Conservation (phyloP, 2,888 invertebrate species). For the Neria commutata region DNA sequence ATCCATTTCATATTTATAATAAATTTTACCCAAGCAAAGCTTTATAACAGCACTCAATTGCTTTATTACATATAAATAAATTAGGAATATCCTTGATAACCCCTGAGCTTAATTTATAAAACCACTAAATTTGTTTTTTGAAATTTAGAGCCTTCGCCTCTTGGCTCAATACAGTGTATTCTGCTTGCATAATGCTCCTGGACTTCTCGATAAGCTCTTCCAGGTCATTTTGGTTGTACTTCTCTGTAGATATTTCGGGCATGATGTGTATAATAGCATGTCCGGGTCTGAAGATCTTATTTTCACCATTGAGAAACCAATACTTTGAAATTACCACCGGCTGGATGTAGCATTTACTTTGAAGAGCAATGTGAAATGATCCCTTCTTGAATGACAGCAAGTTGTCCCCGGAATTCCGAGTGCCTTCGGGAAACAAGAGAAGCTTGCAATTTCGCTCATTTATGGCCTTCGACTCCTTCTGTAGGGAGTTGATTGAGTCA, state of each 20-base stretch:
- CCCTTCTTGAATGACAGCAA: conserved; percentile 94
- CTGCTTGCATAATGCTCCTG: conserved; percentile 71
- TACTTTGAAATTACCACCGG: conserved; percentile 89
- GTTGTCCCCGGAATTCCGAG: conserved; percentile 76
- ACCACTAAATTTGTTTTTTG: conserved; percentile 39
- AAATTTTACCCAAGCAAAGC: too few species aligned
- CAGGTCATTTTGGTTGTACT: conserved; percentile 69
- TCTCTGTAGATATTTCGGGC: conserved; percentile 73
- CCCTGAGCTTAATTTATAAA: too few species aligned
- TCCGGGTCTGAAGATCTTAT: conserved; percentile 73
- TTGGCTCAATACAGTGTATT: conserved; percentile 65
- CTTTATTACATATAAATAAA: not conserved
- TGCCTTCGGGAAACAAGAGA: conserved; percentile 92
- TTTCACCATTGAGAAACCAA: conserved; percentile 70
- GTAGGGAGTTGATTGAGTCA: conserved; percentile 75
- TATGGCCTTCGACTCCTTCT: conserved; percentile 73
- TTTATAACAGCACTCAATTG: not conserved
- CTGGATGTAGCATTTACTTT: conserved; percentile 82
- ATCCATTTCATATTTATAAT: too few species aligned
- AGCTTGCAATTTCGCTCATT: conserved; percentile 74
- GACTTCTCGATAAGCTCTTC: conserved; percentile 70
- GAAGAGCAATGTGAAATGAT: conserved; percentile 90
- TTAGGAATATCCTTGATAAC: not conserved
- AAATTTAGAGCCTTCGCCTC: conserved; percentile 48
- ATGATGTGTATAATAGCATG: conserved; percentile 74